phyloP scores from a whole-genome alignment of 2,113 vertebrate species.

The Hippolais icterina region DNA sequence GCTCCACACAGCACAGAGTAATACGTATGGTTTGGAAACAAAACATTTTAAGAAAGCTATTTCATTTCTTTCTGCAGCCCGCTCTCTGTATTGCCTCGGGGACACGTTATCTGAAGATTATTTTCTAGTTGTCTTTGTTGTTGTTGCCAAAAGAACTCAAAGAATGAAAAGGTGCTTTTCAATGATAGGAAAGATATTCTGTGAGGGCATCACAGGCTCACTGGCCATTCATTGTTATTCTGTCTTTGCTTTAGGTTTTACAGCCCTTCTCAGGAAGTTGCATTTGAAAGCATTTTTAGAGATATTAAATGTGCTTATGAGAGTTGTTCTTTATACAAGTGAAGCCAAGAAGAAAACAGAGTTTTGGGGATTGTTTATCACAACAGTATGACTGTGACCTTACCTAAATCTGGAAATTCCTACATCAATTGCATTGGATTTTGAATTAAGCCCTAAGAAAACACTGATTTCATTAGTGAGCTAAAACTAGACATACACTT shows the following conservation, averaged over 20 bases:
- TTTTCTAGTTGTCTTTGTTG: slow-evolving; percentile 13
- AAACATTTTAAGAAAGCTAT: not conserved
- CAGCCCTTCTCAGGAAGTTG: not conserved
- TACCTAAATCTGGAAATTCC: not conserved
- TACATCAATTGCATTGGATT: not conserved
- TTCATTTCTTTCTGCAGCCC: not conserved
- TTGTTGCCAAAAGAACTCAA: not conserved
- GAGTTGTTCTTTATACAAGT: not conserved
- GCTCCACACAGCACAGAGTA: not conserved
- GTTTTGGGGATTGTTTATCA: not conserved
- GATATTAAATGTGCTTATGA: not conserved
- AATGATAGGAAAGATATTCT: not conserved
- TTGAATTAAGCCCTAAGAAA: not conserved
- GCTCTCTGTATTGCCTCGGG: not conserved
- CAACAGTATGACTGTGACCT: not conserved
- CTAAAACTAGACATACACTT: not conserved
- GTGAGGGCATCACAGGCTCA: not conserved
- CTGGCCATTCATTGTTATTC: not conserved
- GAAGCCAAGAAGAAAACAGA: not conserved
- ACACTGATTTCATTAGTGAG: not conserved
- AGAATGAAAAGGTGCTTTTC: slow-evolving; percentile 21
- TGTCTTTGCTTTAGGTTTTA: not conserved
- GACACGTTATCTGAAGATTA: slow-evolving; percentile 18
- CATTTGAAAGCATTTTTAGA: not conserved
- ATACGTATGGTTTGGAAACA: not conserved